Conservation (phyloP, 2,797 vertebrate genomes). For the Gymnocypris eckloni region DNA sequence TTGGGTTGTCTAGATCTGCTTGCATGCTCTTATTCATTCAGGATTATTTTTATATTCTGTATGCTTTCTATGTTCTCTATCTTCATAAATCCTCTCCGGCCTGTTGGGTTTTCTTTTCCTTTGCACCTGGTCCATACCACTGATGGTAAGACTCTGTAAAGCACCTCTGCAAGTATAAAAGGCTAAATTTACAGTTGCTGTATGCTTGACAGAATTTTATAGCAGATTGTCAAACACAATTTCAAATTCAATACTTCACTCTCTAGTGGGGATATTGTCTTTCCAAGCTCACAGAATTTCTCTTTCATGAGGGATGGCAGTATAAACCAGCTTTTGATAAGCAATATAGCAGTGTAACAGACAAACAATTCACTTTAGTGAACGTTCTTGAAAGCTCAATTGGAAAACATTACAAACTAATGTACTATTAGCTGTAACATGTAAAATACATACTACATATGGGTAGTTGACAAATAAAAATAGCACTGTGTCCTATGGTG, state of each 20-base stretch:
- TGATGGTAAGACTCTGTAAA: conserved; percentile 28
- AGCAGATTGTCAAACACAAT: conserved; percentile 50
- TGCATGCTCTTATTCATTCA: not conserved
- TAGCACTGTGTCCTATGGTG: too few species aligned
- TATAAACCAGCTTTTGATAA: conserved; percentile 27
- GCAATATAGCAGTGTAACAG: not conserved
- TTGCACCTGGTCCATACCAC: conserved; percentile 30
- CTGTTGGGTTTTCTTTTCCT: conserved; percentile 31
- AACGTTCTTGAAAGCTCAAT: not conserved
- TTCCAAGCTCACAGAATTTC: conserved; percentile 29
- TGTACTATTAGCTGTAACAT: not conserved
- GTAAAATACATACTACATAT: not conserved
- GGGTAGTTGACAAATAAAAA: too few species aligned
- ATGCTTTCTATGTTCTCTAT: conserved; percentile 16
- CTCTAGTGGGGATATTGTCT: conserved; percentile 46
- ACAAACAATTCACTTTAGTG: not conserved
- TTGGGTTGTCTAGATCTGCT: conserved; percentile 3
- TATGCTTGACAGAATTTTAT: conserved; percentile 45
- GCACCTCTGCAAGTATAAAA: conserved; percentile 42
- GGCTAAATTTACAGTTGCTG: conserved; percentile 49
- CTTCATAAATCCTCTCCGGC: conserved; percentile 6
- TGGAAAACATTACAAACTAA: not conserved
- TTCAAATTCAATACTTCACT: conserved; percentile 32
- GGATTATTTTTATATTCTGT: conserved; percentile 28
- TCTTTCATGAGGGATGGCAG: conserved; percentile 14